A percentile compares a stretch with the other conserved stretches of the same genome.
These are phyloP conservation scores for Streblospio benedicti DNA, from an alignment of 1,140 invertebrate species.

Conservation along the genomic window DNA sequence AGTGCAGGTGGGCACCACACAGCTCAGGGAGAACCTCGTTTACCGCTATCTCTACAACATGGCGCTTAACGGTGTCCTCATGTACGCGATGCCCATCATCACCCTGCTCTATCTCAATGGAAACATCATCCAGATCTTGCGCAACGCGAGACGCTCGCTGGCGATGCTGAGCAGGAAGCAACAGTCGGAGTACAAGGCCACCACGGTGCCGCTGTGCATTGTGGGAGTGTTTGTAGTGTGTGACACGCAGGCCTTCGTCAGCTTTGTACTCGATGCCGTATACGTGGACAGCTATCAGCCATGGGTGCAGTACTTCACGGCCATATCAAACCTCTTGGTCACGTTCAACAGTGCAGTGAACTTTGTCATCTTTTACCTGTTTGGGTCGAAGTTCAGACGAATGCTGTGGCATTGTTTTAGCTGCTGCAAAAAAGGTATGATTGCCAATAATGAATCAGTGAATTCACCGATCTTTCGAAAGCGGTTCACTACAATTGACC, in stretches of 20 bases:
- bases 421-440: too few relatives aligned
- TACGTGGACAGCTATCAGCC: background rate
- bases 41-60: conserved; percentile 9
- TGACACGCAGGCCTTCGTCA: conserved; percentile 3
- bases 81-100: conserved; percentile 1
- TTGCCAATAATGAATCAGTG: too few relatives aligned
- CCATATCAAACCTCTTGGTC: conserved; percentile 3
- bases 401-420: too few relatives aligned
- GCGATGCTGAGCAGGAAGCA: background rate
- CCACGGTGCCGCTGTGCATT: conserved; percentile 5
- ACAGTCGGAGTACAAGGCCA: background rate
- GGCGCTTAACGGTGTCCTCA: background rate
- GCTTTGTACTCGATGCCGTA: conserved; percentile 2
- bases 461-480: too few relatives aligned
- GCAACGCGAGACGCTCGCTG: background rate
- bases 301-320: background rate
- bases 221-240: conserved; percentile 4
- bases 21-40: background rate
- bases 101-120: conserved; percentile 1
- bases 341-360: conserved; percentile 6
- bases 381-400: conserved; percentile 2
- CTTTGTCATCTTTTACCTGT: conserved; percentile 7
- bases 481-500: too few relatives aligned
- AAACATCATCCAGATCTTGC: conserved; percentile 2
- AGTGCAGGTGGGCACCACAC: background rate